Evolutionary conservation across 1,140 invertebrate genomes (phyloP).

Genomic region (Berghia stephanieae): DNA sequence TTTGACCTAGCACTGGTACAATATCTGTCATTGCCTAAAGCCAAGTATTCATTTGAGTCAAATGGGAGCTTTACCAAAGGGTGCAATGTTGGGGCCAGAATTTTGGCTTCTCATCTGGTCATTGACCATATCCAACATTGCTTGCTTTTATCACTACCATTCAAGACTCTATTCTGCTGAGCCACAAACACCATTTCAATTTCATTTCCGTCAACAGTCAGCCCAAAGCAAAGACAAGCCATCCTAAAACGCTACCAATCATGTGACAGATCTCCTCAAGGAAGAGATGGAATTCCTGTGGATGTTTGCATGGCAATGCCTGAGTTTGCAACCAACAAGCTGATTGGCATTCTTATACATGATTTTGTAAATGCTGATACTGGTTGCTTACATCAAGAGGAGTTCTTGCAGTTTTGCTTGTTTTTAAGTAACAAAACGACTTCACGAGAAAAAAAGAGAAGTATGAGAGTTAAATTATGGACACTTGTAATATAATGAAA

Average conservation of each 20-base stretch:
- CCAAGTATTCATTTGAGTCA: no score
- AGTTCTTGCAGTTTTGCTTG: constrained; percentile 15
- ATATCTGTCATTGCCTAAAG: no score
- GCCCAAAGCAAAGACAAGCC: neutral
- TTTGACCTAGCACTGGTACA: no score
- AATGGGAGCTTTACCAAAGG: no score
- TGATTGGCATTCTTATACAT: constrained; percentile 23
- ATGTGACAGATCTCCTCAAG: neutral
- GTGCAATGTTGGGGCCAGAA: no score
- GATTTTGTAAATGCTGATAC: constrained; percentile 10
- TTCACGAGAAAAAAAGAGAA: constrained; percentile 15
- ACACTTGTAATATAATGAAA: neutral
- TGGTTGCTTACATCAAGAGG: neutral
- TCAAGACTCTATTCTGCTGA: no score
- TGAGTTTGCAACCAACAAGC: constrained; percentile 24
- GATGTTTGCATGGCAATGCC: constrained; percentile 19
- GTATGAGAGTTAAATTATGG: neutral
- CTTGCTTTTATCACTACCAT: no score
- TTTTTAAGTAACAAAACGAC: constrained; percentile 4
- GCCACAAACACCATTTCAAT: no score
- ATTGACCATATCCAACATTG: no score
- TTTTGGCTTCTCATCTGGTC: no score
- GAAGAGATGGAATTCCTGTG: constrained; percentile 5
- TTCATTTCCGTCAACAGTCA: no score
- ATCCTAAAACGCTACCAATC: neutral